These are phyloP conservation scores for Pan paniscus DNA, from an alignment of 2,113 vertebrate genomes.

Conservation along the genomic window DNA sequence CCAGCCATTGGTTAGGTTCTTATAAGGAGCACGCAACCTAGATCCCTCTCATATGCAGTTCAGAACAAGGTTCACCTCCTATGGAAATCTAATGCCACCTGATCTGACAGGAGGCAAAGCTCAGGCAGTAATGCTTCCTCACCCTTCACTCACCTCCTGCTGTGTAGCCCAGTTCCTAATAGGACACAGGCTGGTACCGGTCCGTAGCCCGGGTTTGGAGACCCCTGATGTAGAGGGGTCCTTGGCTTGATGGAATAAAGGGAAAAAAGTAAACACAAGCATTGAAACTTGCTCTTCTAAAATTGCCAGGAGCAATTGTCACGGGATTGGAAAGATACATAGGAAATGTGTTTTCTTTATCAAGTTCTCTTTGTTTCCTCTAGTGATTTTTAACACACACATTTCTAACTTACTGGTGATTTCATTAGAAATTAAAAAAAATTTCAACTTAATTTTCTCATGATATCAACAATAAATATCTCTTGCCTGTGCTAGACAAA, in stretches of 20 bases:
- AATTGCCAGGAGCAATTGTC: neutral
- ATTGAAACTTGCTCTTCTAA: neutral
- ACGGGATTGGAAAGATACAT: neutral
- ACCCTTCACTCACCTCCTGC: no score
- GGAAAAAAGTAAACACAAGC: neutral
- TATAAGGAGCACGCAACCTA: no score
- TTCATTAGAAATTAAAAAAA: neutral
- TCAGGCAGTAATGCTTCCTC: no score
- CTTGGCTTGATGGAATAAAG: neutral
- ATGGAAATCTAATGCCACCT: no score
- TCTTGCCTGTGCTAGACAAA: neutral
- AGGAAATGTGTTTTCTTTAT: conserved; percentile 38
- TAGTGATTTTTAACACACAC: conserved; percentile 27
- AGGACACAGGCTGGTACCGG: no score
- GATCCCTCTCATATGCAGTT: no score
- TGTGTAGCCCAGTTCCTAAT: no score
- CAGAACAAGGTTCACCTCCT: no score
- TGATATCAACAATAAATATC: neutral
- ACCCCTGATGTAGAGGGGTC: neutral
- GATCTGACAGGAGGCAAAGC: no score
- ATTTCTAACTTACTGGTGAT: conserved; percentile 4
- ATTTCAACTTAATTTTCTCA: neutral
- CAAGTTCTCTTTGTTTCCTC: neutral
- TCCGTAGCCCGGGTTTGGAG: no score
- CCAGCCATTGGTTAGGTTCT: no score